phyloP scores from a whole-genome alignment of 1,140 invertebrate genomes.

The Venustaconcha ellipsiformis region DNA sequence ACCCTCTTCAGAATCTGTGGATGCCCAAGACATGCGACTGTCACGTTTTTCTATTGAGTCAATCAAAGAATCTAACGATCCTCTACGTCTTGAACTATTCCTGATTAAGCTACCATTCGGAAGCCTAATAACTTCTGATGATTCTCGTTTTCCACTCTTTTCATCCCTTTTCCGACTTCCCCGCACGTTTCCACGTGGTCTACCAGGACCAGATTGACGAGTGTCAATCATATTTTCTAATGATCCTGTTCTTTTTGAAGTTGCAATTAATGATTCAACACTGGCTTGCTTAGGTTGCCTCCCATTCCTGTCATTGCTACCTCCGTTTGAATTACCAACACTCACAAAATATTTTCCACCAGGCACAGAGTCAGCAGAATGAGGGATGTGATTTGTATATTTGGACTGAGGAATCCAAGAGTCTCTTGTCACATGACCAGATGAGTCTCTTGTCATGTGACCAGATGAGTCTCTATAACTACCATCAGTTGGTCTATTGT shows the following conservation, averaged over 20 bases:
- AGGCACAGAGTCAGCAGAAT: background rate
- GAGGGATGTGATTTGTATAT: no score
- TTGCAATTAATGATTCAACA: conserved; percentile 30
- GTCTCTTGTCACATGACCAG: no score
- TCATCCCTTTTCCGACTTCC: conserved; percentile 8
- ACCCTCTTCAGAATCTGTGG: conserved; percentile 72
- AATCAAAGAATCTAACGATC: conserved; percentile 78
- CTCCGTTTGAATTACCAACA: conserved; percentile 28
- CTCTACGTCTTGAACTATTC: conserved; percentile 55
- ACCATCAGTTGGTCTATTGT: no score
- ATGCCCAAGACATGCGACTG: conserved; percentile 47
- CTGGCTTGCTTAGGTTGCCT: conserved; percentile 24
- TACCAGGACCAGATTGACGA: background rate
- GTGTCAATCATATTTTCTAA: conserved; percentile 48
- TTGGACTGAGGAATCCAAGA: no score
- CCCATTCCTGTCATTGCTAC: background rate
- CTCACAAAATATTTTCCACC: conserved; percentile 61
- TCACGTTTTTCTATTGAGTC: conserved; percentile 67
- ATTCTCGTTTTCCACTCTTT: conserved; percentile 19
- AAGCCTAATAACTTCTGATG: conserved; percentile 16
- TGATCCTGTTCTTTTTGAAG: conserved; percentile 41
- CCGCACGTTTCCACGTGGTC: conserved; percentile 14
- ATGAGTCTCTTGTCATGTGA: no score
- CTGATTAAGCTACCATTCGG: conserved; percentile 28
- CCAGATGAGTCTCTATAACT: no score